phyloP scores from a whole-genome alignment of 2,888 invertebrate species.

The Tanaodytes sp. region DNA sequence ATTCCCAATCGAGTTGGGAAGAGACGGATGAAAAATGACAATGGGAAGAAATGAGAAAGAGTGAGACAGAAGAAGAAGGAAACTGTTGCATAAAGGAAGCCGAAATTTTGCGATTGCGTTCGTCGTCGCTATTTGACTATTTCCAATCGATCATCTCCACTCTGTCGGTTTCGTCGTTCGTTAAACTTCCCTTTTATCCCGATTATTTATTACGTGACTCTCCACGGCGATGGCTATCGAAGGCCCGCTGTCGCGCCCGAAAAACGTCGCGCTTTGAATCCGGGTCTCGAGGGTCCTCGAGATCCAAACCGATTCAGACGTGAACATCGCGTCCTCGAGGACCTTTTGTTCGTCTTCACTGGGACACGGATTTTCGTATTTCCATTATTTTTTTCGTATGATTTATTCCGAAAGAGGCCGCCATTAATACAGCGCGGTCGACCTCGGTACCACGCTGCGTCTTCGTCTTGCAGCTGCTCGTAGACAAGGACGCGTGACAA shows the following conservation, averaged over 20 bases:
- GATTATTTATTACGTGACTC: slow-evolving; percentile 49
- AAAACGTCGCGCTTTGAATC: slow-evolving; percentile 43
- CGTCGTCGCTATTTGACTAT: slow-evolving; percentile 5
- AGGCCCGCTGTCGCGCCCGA: slow-evolving; percentile 18
- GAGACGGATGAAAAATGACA: too few relatives aligned
- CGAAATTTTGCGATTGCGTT: not conserved
- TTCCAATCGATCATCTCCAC: slow-evolving; percentile 33
- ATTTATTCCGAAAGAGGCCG: slow-evolving; percentile 34
- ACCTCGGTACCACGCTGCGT: not conserved
- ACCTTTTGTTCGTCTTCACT: slow-evolving; percentile 38
- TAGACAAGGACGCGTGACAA: slow-evolving; percentile 7
- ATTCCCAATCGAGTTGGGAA: too few relatives aligned
- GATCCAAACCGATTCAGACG: slow-evolving; percentile 28
- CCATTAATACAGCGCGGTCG: slow-evolving; percentile 24
- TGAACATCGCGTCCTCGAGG: slow-evolving; percentile 30
- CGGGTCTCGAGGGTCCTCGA: slow-evolving; percentile 31
- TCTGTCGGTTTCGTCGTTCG: not conserved
- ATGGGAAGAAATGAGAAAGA: too few relatives aligned
- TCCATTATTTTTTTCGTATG: slow-evolving; percentile 45
- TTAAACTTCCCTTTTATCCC: slow-evolving; percentile 23
- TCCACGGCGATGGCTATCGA: slow-evolving; percentile 34
- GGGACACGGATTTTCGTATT: slow-evolving; percentile 34
- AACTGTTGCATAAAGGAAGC: too few relatives aligned
- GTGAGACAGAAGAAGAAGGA: too few relatives aligned
- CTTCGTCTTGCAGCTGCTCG: slow-evolving; percentile 15